Evolutionary conservation across 92 coral and sea anemone genomes (phyloP).

Genomic region (Paramuricea clavata): DNA sequence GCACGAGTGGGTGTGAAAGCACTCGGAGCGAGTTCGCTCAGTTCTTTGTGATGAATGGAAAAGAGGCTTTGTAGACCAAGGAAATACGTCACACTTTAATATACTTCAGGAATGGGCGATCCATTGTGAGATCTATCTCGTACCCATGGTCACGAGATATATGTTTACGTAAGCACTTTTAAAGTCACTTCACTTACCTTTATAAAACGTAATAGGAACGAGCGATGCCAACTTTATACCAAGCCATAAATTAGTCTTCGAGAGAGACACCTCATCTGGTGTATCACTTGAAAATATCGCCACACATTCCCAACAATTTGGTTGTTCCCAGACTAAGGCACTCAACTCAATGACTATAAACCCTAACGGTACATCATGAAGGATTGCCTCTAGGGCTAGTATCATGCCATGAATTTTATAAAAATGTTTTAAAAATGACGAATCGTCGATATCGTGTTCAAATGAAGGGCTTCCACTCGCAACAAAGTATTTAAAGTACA

Average conservation of each 20-base stretch:
- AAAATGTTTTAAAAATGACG: conserved; percentile 26
- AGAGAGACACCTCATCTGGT: conserved; percentile 48
- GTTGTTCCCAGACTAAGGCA: conserved; percentile 90
- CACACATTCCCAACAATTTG: conserved; percentile 96
- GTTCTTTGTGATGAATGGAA: no score
- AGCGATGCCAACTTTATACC: conserved; percentile 90
- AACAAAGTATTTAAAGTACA: conserved; percentile 26
- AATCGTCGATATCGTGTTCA: conserved; percentile 9
- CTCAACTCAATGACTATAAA: conserved; percentile 91
- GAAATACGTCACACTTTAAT: no score
- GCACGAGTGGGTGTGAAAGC: no score
- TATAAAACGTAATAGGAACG: conserved; percentile 89
- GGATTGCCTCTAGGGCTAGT: conserved; percentile 78
- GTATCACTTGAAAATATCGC: conserved; percentile 69
- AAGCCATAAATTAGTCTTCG: conserved; percentile 42
- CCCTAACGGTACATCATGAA: conserved; percentile 93
- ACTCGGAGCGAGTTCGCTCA: no score
- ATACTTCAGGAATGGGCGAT: no score
- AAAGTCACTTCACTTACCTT: conserved; percentile 71
- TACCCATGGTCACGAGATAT: no score
- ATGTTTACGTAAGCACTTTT: neutral
- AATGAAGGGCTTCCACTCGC: conserved; percentile 9
- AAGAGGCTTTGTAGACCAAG: no score
- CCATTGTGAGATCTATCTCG: no score
- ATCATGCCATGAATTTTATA: conserved; percentile 80